Percentiles rank a stretch among this genome's conserved stretches.
These are phyloP conservation scores for Pavo muticus DNA, from an alignment of 2,113 vertebrate genomes.

Conservation along the genomic window DNA sequence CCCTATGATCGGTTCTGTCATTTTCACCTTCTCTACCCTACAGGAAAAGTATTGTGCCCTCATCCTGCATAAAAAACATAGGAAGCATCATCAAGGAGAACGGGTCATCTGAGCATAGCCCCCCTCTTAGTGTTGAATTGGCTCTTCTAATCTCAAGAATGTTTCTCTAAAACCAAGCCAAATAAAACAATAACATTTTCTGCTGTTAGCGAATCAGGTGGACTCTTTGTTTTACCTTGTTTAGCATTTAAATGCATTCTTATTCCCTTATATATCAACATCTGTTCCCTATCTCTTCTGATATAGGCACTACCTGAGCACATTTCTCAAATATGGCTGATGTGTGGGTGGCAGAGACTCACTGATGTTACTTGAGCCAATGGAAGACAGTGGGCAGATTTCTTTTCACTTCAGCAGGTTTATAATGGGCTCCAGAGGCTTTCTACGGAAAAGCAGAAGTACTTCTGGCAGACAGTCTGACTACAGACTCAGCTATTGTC, in stretches of 20 bases:
- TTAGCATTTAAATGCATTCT: neutral
- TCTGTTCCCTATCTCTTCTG: neutral
- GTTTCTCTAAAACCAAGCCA: neutral
- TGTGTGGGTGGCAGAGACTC: neutral
- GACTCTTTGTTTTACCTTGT: neutral
- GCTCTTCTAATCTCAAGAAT: neutral
- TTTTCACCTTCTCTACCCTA: too few species aligned
- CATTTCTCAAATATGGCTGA: neutral
- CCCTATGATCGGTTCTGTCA: neutral
- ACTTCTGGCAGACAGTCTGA: neutral
- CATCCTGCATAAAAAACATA: neutral
- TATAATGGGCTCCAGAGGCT: neutral
- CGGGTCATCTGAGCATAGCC: neutral
- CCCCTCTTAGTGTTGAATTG: neutral
- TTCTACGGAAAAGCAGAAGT: neutral
- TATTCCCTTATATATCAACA: neutral
- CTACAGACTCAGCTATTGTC: neutral
- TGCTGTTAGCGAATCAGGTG: neutral
- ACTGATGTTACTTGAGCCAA: neutral
- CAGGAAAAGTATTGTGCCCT: neutral
- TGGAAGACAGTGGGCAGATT: neutral
- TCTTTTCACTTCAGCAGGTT: neutral
- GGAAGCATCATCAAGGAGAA: neutral
- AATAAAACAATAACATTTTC: neutral
- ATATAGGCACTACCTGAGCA: neutral